These are phyloP conservation scores for Caenorhabditis sp. DNA, from an alignment of 2,888 invertebrate genomes.

Conservation along the genomic window DNA sequence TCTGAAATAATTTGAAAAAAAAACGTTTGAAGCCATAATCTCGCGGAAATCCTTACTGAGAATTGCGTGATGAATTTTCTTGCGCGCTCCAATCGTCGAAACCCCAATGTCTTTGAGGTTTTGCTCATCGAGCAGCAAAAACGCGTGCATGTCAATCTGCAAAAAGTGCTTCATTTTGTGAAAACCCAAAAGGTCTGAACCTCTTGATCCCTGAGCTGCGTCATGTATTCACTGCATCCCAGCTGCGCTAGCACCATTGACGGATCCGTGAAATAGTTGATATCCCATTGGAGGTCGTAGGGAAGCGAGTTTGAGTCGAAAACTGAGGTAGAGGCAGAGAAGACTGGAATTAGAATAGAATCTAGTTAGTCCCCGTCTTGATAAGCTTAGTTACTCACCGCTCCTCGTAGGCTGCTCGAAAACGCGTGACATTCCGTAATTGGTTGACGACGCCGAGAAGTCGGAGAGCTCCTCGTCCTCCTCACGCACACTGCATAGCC, in stretches of 20 bases:
- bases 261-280: slow-evolving; percentile 71
- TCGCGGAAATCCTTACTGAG: slow-evolving; percentile 62
- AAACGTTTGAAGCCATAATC: not conserved
- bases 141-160: slow-evolving; percentile 78
- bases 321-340: slow-evolving; percentile 67
- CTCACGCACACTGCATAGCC: slow-evolving; percentile 68
- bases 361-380: too few species aligned
- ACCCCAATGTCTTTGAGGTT: slow-evolving; percentile 77
- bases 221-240: slow-evolving; percentile 76
- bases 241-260: slow-evolving; percentile 75
- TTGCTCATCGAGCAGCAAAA: slow-evolving; percentile 75
- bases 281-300: slow-evolving; percentile 73
- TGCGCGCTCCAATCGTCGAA: slow-evolving; percentile 76
- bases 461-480: slow-evolving; percentile 70
- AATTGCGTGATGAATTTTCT: slow-evolving; percentile 78
- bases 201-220: slow-evolving; percentile 76
- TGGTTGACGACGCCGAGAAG: slow-evolving; percentile 52
- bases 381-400: slow-evolving; percentile 18
- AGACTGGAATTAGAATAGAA: slow-evolving; percentile 38
- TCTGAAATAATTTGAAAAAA: slow-evolving; percentile 68
- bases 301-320: slow-evolving; percentile 64
- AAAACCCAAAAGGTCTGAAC: slow-evolving; percentile 42
- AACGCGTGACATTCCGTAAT: slow-evolving; percentile 31
- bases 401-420: slow-evolving; percentile 40
- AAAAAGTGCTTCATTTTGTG: too few species aligned